Percentiles rank a stretch among this genome's conserved stretches.
Conservation (phyloP, 2,113 vertebrate genomes). For the Stegostoma tigrinum region DNA sequence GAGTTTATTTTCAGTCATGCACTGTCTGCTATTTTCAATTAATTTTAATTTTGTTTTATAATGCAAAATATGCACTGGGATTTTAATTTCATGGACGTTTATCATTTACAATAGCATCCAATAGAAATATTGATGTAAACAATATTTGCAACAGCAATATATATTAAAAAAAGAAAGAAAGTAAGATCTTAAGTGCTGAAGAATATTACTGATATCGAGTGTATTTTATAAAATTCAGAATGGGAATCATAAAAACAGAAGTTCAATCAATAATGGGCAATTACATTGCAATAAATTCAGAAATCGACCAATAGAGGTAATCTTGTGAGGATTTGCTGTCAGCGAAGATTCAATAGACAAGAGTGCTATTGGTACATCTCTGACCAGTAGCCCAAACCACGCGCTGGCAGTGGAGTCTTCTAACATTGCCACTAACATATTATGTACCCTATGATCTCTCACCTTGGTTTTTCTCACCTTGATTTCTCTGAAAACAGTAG, state of each 20-base stretch:
- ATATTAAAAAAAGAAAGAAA: not conserved
- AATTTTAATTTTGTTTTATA: constrained; percentile 27
- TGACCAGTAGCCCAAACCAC: not conserved
- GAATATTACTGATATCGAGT: no score
- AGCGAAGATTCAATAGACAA: not conserved
- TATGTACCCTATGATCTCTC: constrained; percentile 40
- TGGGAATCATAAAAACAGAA: not conserved
- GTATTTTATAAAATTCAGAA: not conserved
- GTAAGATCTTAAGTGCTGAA: not conserved
- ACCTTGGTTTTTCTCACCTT: constrained; percentile 93
- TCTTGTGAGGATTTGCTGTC: not conserved
- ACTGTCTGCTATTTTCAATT: constrained; percentile 24
- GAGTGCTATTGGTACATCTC: not conserved
- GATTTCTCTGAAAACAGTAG: constrained; percentile 91
- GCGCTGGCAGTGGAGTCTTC: not conserved
- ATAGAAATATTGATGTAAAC: not conserved
- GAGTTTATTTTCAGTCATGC: constrained; percentile 3
- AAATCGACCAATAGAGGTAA: constrained; percentile 20
- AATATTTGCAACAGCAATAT: not conserved
- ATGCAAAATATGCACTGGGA: not conserved
- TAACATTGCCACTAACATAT: not conserved
- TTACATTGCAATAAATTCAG: not conserved
- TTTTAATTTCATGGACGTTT: constrained; percentile 32
- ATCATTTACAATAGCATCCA: constrained; percentile 12
- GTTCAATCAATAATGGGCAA: not conserved